phyloP scores from a whole-genome alignment of 2,888 invertebrate species.

The Zhengitettix transpicula region DNA sequence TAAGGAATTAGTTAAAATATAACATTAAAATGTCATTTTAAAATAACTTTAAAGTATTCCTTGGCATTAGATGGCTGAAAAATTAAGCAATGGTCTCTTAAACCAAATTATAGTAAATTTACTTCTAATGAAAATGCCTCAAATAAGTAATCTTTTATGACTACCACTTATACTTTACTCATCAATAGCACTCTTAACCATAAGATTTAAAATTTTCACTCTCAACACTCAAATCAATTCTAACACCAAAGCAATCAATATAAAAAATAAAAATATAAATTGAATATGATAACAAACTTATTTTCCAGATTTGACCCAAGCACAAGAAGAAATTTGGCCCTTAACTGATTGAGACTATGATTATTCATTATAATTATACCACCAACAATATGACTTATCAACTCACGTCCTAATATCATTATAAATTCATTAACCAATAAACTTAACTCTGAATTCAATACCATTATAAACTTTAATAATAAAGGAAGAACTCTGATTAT shows the following conservation, averaged over 20 bases:
- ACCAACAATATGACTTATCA: constrained; percentile 34
- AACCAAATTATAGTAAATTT: constrained; percentile 44
- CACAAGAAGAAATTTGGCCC: constrained; percentile 31
- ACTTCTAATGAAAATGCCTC: constrained; percentile 50
- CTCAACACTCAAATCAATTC: constrained; percentile 21
- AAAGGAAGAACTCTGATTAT: constrained; percentile 37
- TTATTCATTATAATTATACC: constrained; percentile 35
- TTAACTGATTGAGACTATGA: constrained; percentile 43
- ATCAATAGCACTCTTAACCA: constrained; percentile 28
- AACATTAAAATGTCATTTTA: too few species aligned
- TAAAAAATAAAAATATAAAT: constrained; percentile 20
- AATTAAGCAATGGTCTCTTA: constrained; percentile 55
- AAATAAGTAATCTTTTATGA: constrained; percentile 47
- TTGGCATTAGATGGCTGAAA: constrained; percentile 52
- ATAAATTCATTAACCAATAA: constrained; percentile 31
- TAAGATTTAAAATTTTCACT: constrained; percentile 37
- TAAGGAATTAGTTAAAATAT: too few species aligned
- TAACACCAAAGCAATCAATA: constrained; percentile 20
- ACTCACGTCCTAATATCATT: constrained; percentile 32
- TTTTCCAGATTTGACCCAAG: constrained; percentile 51
- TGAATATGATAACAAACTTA: constrained; percentile 52
- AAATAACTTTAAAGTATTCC: constrained; percentile 11
- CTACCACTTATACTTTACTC: constrained; percentile 26
- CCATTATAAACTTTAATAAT: constrained; percentile 29
- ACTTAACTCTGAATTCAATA: constrained; percentile 40